phyloP scores from a whole-genome alignment of 1,140 invertebrate genomes.

The Notospermus geniculatus region DNA sequence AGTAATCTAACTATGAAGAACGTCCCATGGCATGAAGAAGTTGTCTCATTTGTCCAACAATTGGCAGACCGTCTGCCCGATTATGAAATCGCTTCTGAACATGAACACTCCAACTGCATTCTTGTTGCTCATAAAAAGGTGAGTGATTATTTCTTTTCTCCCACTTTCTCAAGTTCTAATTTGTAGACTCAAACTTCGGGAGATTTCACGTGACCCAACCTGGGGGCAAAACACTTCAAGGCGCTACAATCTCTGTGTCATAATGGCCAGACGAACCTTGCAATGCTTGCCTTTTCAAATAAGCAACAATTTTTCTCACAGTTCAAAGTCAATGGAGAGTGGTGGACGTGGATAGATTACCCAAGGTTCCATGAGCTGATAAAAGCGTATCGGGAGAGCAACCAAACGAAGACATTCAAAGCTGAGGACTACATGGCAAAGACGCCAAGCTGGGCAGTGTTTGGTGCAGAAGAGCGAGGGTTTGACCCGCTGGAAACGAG shows the following conservation, averaged over 20 bases:
- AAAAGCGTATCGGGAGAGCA: slow-evolving; percentile 48
- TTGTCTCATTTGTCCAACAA: slow-evolving; percentile 60
- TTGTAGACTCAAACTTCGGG: too few species aligned
- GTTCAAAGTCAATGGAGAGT: slow-evolving; percentile 61
- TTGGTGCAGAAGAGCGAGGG: slow-evolving; percentile 61
- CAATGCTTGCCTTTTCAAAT: too few species aligned
- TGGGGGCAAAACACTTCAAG: too few species aligned
- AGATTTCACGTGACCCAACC: too few species aligned
- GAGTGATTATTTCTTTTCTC: too few species aligned
- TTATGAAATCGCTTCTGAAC: slow-evolving; percentile 66
- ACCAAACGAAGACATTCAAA: slow-evolving; percentile 56
- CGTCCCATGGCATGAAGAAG: slow-evolving; percentile 68
- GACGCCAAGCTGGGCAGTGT: slow-evolving; percentile 64
- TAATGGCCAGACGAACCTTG: too few species aligned
- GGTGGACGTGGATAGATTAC: slow-evolving; percentile 69
- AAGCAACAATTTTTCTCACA: too few species aligned
- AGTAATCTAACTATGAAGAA: slow-evolving; percentile 66
- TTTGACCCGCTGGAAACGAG: slow-evolving; percentile 65
- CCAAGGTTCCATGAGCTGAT: slow-evolving; percentile 62
- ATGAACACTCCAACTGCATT: slow-evolving; percentile 68
- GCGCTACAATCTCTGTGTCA: too few species aligned
- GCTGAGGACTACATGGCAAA: slow-evolving; percentile 61
- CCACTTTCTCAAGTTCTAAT: too few species aligned
- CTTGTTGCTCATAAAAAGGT: slow-evolving; percentile 64
- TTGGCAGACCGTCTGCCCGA: slow-evolving; percentile 56